Evolutionary conservation across 2,797 vertebrate species (phyloP).

Genomic region (Sphenodon punctatus): DNA sequence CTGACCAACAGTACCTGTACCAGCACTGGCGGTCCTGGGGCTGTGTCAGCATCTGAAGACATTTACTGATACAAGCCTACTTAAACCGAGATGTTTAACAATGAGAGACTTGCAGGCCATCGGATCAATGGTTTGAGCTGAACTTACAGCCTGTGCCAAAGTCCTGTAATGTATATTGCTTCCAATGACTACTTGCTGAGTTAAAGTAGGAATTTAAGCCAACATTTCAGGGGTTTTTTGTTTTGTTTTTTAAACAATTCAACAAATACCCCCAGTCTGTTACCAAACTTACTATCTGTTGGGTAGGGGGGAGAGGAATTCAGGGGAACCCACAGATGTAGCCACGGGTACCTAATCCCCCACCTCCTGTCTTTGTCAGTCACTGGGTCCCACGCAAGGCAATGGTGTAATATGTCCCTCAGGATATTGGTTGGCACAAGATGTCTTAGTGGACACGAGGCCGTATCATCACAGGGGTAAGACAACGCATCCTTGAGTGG

Average conservation of each 20-base stretch:
- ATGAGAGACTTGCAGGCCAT: neutral
- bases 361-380: no score
- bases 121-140: neutral
- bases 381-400: no score
- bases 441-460: no score
- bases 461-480: no score
- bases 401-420: no score
- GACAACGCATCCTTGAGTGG: no score
- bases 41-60: neutral
- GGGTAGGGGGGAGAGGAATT: no score
- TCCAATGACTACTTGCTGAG: neutral
- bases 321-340: no score
- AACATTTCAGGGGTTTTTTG: neutral
- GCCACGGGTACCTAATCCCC: no score
- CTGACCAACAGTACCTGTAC: neutral
- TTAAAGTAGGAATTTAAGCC: neutral
- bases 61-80: conserved; percentile 37
- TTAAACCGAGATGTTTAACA: conserved; percentile 31
- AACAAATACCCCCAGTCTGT: neutral
- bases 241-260: neutral
- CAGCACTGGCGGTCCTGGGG: neutral
- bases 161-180: neutral
- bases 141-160: neutral
- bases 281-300: rapidly evolving
- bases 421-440: no score